A percentile compares a stretch with the other conserved stretches of the same genome.
phyloP scores from a whole-genome alignment of 2,888 invertebrate species.

The Ceramica pisi region DNA sequence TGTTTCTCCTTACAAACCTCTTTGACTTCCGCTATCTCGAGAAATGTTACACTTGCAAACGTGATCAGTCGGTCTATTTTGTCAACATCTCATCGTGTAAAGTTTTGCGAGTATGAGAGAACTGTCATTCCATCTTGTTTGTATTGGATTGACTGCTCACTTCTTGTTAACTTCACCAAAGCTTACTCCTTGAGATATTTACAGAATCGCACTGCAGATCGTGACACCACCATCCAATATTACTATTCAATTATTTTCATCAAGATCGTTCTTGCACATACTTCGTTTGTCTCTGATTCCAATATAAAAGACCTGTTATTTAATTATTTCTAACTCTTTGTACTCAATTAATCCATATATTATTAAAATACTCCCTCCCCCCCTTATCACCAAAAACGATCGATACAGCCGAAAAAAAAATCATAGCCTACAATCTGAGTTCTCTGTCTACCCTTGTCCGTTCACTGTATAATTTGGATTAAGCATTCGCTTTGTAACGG shows the following conservation, averaged over 20 bases:
- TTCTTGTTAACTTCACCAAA: no score
- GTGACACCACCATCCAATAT: background rate
- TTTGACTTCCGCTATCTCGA: background rate
- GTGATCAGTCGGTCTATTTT: background rate
- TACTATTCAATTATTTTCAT: background rate
- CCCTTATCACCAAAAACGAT: conserved; percentile 24
- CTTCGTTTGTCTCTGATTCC: background rate
- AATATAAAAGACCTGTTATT: conserved; percentile 1
- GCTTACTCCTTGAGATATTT: no score
- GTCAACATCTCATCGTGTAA: no score
- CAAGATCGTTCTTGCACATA: background rate
- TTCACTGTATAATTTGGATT: conserved; percentile 74
- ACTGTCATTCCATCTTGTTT: no score
- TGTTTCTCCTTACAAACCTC: no score
- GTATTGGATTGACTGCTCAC: no score
- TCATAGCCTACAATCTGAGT: conserved; percentile 44
- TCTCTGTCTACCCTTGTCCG: conserved; percentile 51
- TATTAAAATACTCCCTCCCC: conserved; percentile 15
- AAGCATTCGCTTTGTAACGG: conserved; percentile 68
- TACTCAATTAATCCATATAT: conserved; percentile 26
- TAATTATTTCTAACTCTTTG: conserved; percentile 19
- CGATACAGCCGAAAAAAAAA: conserved; percentile 36
- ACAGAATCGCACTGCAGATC: background rate
- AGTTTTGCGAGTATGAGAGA: no score
- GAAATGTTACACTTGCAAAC: background rate